Percentiles rank a stretch among this genome's conserved stretches.
These are phyloP conservation scores for Helicorthomorpha holstii DNA, from an alignment of 1,140 invertebrate species.

Conservation along the genomic window DNA sequence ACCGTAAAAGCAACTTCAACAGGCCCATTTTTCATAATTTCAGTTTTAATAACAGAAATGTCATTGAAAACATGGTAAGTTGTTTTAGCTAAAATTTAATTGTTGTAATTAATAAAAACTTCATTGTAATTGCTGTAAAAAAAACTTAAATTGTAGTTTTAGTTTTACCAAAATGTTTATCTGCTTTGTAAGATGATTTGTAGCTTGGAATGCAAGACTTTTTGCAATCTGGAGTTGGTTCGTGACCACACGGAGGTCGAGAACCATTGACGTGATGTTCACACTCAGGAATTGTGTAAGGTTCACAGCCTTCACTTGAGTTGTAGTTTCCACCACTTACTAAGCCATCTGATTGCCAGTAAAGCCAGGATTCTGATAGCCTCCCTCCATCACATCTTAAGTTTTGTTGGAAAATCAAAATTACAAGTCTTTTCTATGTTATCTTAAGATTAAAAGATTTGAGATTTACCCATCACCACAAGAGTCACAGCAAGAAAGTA, in stretches of 20 bases:
- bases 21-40: no score
- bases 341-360: constrained; percentile 56
- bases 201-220: constrained; percentile 51
- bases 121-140: no score
- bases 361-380: constrained; percentile 56
- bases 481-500: constrained; percentile 59
- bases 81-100: no score
- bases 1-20: no score
- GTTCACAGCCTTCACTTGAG: constrained; percentile 58
- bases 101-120: not conserved
- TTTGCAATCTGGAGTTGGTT: constrained; percentile 55
- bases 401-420: no score
- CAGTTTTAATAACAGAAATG: no score
- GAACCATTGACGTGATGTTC: constrained; percentile 74
- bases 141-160: no score
- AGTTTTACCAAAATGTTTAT: constrained; percentile 60
- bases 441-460: not conserved
- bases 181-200: constrained; percentile 46
- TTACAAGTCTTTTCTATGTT: not conserved
- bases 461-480: constrained; percentile 56
- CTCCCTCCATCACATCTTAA: constrained; percentile 60
- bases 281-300: constrained; percentile 68
- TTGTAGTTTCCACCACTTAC: constrained; percentile 70
- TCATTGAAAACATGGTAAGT: no score
- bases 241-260: constrained; percentile 46